Evolutionary conservation across 2,888 invertebrate species (phyloP), one percentile per base, ranked within the genome.

Genomic region (Balanococcus diminutus): DNA sequence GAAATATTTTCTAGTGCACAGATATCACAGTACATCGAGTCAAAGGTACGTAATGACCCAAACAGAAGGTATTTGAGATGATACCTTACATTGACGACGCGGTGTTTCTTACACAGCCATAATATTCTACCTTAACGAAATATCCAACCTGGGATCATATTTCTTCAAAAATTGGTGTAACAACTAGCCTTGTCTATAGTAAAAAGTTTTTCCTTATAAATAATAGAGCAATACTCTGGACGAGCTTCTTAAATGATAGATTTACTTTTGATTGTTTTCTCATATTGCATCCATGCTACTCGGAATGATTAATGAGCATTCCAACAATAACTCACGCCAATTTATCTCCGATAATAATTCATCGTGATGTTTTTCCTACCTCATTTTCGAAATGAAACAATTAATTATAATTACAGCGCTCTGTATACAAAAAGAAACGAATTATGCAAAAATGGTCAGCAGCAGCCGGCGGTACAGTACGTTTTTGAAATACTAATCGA

Each of bases 181-280:
- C 75, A 79, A 79, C 75, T 79, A 79, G 75, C 75, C 75, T 19
- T 79, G 19, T 9, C 9, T 79, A 36, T 72, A 79, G 36, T 79
- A 16, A 79, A 79, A 36, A 19, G 14, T 6, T 36, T 4, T 19
- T 79, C 32, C 75, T 79, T 79, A 79, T 79, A 79, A 79, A 36
- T 79, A 56, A 56, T 79, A 79, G 36, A 79, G 36, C 36, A 79
- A 19, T 79, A 79, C 75, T 79, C 72, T 36, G 9, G 32, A 36
- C 32, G 72, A 79, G 36, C 8, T 19, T 36, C 75, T 79, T 79
- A 79, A 51, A 79, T 79, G 5, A 36, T 79, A 79, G 28, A 79
- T 79, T 79, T 79, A 36, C 32, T 79, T 79, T 79, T 79, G 75
- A 79, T 79, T 79, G 75, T 79, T n/a, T 36, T 36, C 19, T 79